phyloP scores from a whole-genome alignment of 2,888 invertebrate genomes.

The Stomorhina lunata region DNA sequence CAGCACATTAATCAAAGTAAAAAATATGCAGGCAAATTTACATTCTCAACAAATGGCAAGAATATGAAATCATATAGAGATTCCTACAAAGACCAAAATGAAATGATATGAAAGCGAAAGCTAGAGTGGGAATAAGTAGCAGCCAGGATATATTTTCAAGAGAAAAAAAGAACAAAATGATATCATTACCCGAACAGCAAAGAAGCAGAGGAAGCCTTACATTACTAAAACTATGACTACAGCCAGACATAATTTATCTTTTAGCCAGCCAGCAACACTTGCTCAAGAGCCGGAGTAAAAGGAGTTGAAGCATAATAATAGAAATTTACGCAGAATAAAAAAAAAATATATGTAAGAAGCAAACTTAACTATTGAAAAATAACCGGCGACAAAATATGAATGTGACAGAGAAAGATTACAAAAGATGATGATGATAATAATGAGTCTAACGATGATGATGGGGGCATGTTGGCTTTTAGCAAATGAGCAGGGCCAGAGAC shows the following conservation, averaged over 20 bases:
- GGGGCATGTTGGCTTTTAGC: conserved; percentile 1
- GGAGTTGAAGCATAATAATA: conserved; percentile 28
- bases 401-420: conserved; percentile 64
- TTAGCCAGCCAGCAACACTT: conserved; percentile 9
- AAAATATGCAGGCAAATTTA: conserved; percentile 68
- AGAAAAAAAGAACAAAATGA: conserved; percentile 21
- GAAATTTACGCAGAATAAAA: conserved; percentile 10
- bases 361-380: conserved; percentile 59
- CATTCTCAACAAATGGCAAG: conserved; percentile 62
- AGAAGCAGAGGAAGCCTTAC: conserved; percentile 8
- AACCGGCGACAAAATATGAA: conserved; percentile 65
- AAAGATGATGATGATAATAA: conserved; percentile 37
- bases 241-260: conserved; percentile 64
- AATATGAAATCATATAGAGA: conserved; percentile 39
- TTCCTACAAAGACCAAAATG: conserved; percentile 24
- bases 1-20: conserved; percentile 70
- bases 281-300: conserved; percentile 4
- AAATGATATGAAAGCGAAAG: conserved; percentile 60
- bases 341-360: conserved; percentile 26
- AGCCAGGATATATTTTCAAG: conserved; percentile 14
- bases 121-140: not conserved
- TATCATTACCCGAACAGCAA: conserved; percentile 51
- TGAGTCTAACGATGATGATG: conserved; percentile 35
- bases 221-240: conserved; percentile 57
- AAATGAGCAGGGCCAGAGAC: not conserved